A percentile compares a stretch with the other conserved stretches of the same genome.
Conservation (phyloP, 2,797 vertebrate genomes). For the Darevskia nairensis region DNA sequence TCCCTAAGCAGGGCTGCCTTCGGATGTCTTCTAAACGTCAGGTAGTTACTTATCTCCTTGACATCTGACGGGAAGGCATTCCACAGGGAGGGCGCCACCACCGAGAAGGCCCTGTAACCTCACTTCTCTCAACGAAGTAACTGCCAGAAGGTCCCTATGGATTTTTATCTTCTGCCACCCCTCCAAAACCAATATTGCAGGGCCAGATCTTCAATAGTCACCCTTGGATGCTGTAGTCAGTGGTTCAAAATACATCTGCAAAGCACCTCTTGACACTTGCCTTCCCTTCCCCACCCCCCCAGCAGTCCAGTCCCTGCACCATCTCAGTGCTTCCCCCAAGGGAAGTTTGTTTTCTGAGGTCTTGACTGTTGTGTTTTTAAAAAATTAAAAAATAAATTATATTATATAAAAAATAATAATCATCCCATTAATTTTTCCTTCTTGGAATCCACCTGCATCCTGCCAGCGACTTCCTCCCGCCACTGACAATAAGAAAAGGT, state of each 20-base stretch:
- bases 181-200: neutral
- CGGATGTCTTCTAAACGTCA: too few relatives aligned
- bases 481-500: neutral
- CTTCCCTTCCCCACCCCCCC: too few relatives aligned
- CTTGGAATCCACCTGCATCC: constrained; percentile 11
- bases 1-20: too few relatives aligned
- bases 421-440: neutral
- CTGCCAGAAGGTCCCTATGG: neutral
- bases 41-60: too few relatives aligned
- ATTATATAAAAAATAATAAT: neutral
- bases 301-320: neutral
- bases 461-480: neutral
- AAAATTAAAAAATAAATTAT: too few relatives aligned
- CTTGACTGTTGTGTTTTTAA: too few relatives aligned
- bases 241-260: neutral
- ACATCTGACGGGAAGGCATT: too few relatives aligned
- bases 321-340: neutral
- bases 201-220: neutral
- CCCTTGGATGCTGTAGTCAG: neutral
- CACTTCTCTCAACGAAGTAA: too few relatives aligned
- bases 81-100: too few relatives aligned
- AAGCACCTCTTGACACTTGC: neutral
- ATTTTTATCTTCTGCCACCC: too few relatives aligned
- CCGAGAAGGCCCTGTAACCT: too few relatives aligned
- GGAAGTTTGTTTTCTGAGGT: neutral